A percentile compares a stretch with the other conserved stretches of the same genome.
These are phyloP conservation scores for Cephalopachus bancanus DNA, from an alignment of 2,797 vertebrate species.

Conservation along the genomic window DNA sequence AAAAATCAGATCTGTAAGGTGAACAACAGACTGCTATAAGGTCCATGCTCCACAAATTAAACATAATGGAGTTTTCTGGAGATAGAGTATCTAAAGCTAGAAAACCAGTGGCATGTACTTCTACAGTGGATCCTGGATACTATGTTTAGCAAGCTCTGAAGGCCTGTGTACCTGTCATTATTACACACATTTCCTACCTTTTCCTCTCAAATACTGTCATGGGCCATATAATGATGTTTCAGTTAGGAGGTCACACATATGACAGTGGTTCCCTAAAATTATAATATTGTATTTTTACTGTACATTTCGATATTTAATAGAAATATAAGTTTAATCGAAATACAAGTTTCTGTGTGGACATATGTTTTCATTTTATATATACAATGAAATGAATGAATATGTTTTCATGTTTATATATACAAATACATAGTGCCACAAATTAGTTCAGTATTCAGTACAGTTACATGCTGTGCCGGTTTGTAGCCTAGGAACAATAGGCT, in stretches of 20 bases:
- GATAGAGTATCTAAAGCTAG: background rate
- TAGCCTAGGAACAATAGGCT: background rate
- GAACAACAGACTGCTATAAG: background rate
- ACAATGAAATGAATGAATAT: no score
- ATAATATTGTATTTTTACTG: background rate
- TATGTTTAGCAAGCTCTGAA: background rate
- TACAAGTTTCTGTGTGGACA: no score
- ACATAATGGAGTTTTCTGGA: background rate
- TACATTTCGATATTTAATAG: background rate
- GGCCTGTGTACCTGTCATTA: background rate
- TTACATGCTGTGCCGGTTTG: background rate
- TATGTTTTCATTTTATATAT: no score
- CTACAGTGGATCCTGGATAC: background rate
- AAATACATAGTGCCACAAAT: background rate
- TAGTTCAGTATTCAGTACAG: background rate
- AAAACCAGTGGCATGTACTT: background rate
- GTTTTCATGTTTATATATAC: background rate
- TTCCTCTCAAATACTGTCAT: background rate
- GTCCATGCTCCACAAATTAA: background rate
- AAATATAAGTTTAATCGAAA: no score
- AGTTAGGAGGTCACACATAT: background rate
- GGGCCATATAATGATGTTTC: background rate
- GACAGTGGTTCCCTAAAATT: background rate
- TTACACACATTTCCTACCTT: background rate
- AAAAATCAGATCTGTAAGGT: background rate